Percentiles rank a stretch among this genome's conserved stretches.
These are phyloP conservation scores for Ganaspis brasiliensis DNA, from an alignment of 2,888 invertebrate species.

Conservation along the genomic window DNA sequence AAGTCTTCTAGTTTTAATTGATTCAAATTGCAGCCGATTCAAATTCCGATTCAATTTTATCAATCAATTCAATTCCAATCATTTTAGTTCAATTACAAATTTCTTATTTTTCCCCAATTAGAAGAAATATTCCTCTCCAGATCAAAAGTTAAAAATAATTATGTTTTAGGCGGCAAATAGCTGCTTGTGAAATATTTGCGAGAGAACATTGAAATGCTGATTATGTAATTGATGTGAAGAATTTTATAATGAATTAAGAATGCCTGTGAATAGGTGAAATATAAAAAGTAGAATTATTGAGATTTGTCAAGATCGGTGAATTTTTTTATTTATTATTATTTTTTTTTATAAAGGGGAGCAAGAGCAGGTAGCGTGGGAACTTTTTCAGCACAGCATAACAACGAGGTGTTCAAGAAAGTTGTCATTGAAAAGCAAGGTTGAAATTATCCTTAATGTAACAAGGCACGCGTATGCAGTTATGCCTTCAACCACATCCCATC, in stretches of 20 bases:
- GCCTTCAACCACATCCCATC: slow-evolving; percentile 57
- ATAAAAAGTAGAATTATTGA: slow-evolving; percentile 6
- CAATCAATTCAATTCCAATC: too few relatives aligned
- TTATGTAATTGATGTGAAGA: background rate
- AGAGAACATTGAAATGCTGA: background rate
- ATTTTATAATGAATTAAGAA: slow-evolving; percentile 11
- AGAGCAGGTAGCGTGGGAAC: slow-evolving; percentile 73
- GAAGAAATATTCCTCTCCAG: too few relatives aligned
- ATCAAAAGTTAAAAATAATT: background rate
- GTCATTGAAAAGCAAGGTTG: slow-evolving; percentile 77
- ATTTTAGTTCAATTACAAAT: too few relatives aligned
- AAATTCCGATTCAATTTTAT: too few relatives aligned
- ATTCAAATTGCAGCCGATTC: too few relatives aligned
- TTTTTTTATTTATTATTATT: slow-evolving; percentile 1
- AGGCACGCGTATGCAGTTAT: slow-evolving; percentile 53
- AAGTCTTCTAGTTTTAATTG: too few relatives aligned
- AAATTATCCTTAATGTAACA: slow-evolving; percentile 57
- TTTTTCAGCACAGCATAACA: slow-evolving; percentile 59
- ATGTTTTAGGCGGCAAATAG: background rate
- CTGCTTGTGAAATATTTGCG: background rate
- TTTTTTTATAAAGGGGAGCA: slow-evolving; percentile 19
- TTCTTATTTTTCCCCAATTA: too few relatives aligned
- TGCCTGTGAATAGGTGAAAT: slow-evolving; percentile 28
- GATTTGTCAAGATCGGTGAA: slow-evolving; percentile 5
- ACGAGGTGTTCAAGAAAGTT: slow-evolving; percentile 59